Conservation (phyloP, 1,140 invertebrate species). For the Cherax destructor region DNA sequence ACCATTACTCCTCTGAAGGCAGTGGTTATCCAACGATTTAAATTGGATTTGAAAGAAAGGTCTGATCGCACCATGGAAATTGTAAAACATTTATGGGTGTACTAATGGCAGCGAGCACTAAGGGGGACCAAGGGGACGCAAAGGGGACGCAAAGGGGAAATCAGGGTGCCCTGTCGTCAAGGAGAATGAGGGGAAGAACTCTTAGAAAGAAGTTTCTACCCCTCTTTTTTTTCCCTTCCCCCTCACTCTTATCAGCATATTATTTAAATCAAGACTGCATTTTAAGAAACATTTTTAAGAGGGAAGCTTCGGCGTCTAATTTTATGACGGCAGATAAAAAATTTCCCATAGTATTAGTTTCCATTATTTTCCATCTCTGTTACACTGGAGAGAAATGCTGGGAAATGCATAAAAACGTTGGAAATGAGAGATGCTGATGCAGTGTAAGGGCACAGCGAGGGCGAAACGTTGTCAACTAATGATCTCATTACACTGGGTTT, state of each 20-base stretch:
- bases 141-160: neutral
- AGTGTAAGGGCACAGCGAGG: no score
- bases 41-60: conserved; percentile 65
- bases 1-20: conserved; percentile 55
- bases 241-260: conserved; percentile 11
- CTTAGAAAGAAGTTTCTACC: neutral
- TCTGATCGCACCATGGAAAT: conserved; percentile 57
- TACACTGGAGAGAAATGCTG: no score
- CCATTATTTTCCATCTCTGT: no score
- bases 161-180: neutral
- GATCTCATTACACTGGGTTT: no score
- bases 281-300: neutral
- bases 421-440: no score
- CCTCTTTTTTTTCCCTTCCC: neutral
- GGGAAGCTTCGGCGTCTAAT: neutral
- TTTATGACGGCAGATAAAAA: no score
- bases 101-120: conserved; percentile 36
- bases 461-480: no score
- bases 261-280: conserved; percentile 12
- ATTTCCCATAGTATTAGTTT: no score
- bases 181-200: neutral
- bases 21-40: conserved; percentile 50
- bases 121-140: neutral
- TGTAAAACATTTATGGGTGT: conserved; percentile 62
- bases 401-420: no score